Base-by-base conservation (phyloP, 2,888 invertebrate genomes). In the Meiosimyza platycephala region DNA sequence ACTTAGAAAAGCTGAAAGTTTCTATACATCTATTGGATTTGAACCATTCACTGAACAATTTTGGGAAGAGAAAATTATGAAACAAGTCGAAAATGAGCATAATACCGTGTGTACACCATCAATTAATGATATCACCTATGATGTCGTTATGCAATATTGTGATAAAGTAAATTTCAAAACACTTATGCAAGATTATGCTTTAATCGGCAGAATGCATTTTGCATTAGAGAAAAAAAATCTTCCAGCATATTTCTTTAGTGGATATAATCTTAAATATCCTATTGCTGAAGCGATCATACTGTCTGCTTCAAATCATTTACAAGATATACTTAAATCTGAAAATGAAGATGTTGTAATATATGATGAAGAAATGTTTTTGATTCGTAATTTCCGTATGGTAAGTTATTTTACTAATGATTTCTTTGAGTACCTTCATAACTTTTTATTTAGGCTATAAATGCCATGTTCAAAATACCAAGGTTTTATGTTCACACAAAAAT, bases 391-490 rank as follows among this genome's bases (percentile, higher is more conserved):
- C 55, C 55, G 55, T 22, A 55, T 55, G 55, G 55, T 55, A 22
- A 55, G 55, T 55, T 11, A 55, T 7, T 28, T 28, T 28, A 28
- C 2, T 28, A 28, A 28, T 28, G 28, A 28, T 28, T 4, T 28
- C 28, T 28, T 28, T 4, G 4, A 28, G 28, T 3, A 4, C 28
- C 28, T 40, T 40, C 9, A 40, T 40, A 9, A 40, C 2, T 54
- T 40, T 54, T 11, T 28, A 78, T 86, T 13, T 83, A 90, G 89
- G 92, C 92, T 16, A 86, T 94, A 28, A 90, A 91, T 16, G 93
- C 93, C 81, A 90, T 94, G 16, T 90, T 91, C 0, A 93, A 93
- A 82, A 86, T 94, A 2, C 93, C 93, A 0, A 91, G 91, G 79
- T 92, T 88, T 1, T 93, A 92, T 79, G 87, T 93, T 0, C 89